phyloP scores from a whole-genome alignment of 2,888 invertebrate genomes.

The Brachyptera putata region DNA sequence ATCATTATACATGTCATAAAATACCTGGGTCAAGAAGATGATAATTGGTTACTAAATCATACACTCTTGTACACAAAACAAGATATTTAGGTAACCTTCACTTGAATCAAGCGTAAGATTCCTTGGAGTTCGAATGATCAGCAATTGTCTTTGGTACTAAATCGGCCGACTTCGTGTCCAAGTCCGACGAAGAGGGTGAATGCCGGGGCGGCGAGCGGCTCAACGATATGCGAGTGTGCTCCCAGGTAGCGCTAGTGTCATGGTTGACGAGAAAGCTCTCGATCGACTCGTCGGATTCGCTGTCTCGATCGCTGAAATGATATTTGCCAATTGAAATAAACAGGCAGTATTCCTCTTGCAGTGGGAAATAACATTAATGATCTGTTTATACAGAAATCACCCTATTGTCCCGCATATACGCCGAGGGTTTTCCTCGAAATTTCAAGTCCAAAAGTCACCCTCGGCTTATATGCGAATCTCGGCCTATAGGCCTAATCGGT shows the following conservation, averaged over 20 bases:
- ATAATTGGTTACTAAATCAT: no score
- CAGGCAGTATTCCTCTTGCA: background rate
- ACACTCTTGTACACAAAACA: no score
- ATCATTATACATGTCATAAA: no score
- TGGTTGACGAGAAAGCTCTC: slow-evolving; percentile 60
- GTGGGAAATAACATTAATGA: background rate
- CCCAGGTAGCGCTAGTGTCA: slow-evolving; percentile 40
- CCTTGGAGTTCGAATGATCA: background rate
- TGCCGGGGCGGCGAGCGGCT: background rate
- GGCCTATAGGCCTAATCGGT: no score
- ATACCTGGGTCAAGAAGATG: no score
- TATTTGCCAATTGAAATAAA: background rate
- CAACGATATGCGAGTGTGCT: background rate
- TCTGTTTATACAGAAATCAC: no score
- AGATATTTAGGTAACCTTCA: no score
- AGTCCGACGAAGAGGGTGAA: background rate
- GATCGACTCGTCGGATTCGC: slow-evolving; percentile 62
- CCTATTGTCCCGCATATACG: no score
- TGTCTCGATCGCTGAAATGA: slow-evolving; percentile 56
- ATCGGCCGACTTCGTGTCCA: background rate
- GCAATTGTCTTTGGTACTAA: background rate
- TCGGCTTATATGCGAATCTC: no score
- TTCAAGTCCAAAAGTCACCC: no score
- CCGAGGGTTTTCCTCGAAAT: no score
- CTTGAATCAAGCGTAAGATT: background rate